phyloP scores from a whole-genome alignment of 2,797 vertebrate species.

The Crossoptilon crossoptilon region DNA sequence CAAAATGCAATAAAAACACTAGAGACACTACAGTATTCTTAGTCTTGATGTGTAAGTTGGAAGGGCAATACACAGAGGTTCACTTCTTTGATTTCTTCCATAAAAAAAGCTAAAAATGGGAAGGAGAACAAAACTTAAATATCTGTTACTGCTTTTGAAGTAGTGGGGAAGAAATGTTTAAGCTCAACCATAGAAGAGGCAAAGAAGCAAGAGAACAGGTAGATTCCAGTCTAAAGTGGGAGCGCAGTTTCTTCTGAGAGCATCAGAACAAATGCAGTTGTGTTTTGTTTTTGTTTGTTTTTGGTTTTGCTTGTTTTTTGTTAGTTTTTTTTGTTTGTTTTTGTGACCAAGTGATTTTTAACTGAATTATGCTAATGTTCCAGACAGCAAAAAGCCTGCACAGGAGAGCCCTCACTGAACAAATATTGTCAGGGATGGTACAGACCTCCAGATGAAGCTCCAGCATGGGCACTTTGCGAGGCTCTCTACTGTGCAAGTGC shows the following conservation, averaged over 20 bases:
- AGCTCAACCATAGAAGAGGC: neutral
- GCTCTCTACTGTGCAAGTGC: neutral
- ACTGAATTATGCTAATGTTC: neutral
- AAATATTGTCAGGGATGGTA: rapidly evolving
- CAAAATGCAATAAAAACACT: neutral
- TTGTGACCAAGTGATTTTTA: neutral
- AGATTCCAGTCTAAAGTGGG: neutral
- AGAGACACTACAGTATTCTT: neutral
- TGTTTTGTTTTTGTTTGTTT: neutral
- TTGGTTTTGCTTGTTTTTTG: neutral
- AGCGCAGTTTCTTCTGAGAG: neutral
- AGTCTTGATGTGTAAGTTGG: neutral
- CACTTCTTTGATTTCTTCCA: neutral
- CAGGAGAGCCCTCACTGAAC: neutral
- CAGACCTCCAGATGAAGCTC: neutral
- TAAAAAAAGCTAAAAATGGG: neutral
- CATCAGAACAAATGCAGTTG: neutral
- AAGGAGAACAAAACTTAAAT: neutral
- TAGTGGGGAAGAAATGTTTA: neutral
- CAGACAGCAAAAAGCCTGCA: rapidly evolving
- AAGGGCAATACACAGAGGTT: neutral
- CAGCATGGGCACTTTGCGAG: neutral
- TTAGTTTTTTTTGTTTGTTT: neutral
- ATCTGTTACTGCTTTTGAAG: neutral
- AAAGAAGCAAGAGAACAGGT: neutral